phyloP scores from a whole-genome alignment of 1,140 invertebrate genomes.

The Belonocnema kinseyi region DNA sequence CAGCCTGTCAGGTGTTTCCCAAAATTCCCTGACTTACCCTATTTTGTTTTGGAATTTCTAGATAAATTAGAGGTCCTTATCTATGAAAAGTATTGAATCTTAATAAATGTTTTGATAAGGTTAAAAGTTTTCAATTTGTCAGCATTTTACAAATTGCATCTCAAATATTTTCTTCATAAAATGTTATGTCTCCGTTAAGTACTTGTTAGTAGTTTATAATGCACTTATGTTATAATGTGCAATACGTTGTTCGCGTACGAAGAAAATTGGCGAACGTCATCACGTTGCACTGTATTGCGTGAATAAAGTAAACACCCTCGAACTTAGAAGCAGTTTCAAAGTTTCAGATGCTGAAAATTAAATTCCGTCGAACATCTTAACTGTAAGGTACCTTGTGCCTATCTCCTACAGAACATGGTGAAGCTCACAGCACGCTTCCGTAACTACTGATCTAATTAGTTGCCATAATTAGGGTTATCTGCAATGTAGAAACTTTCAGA shows the following conservation, averaged over 20 bases:
- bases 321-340: neutral
- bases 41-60: too few species aligned
- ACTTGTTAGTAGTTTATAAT: too few species aligned
- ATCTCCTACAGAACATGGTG: neutral
- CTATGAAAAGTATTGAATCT: too few species aligned
- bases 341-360: neutral
- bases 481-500: neutral
- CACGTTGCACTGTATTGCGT: neutral
- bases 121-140: too few species aligned
- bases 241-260: neutral
- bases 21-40: too few species aligned
- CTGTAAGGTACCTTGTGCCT: neutral
- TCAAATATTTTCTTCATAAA: too few species aligned
- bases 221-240: too few species aligned
- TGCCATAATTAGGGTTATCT: neutral
- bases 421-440: neutral
- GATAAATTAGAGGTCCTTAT: too few species aligned
- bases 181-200: too few species aligned
- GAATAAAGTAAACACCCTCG: neutral
- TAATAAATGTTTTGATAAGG: too few species aligned
- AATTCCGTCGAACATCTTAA: neutral
- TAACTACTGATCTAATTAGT: constrained; percentile 8
- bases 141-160: too few species aligned
- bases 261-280: neutral
- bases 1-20: too few species aligned